Base-by-base conservation (phyloP, 2,888 invertebrate species). In the Girardia tigrina region DNA sequence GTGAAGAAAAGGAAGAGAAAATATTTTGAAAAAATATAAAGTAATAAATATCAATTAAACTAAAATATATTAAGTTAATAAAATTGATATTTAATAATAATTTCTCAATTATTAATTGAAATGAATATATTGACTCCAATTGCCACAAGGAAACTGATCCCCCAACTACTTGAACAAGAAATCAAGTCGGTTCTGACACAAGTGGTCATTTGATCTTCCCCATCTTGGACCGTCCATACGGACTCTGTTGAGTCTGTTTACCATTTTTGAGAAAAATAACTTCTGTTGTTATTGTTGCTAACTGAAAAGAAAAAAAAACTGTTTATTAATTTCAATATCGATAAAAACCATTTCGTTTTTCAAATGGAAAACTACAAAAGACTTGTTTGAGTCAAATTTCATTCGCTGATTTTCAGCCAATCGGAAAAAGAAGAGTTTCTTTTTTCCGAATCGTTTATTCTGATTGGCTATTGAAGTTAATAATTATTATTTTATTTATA, bases 401-500 rank as follows among this genome's bases (percentile, higher is more conserved):
- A 56, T 56, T 56, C 20, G 56, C 4, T 56, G n/a, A 8, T 56
- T 56, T 4, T n/a, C 8, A 56, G n/a, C 56, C 56, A 56, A 56
- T 56, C 56, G n/a, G 56, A 56, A 56, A 56, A 56, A 20, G 56
- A n/a, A 8, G 2, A 56, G n/a, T 56, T 56, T 56, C 56, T 8
- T 56, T 56, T 56, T 56, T n/a, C 56, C 56, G 56, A 56, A 56
- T 56, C 23, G 6, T n/a, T 8, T 56, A n/a, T 56, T n/a, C n/a
- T 56, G n/a, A 56, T 56, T 56, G 56, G 56, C n/a, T 4, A 23
- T 4, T n/a, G n/a, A n/a, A 56, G n/a, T 20, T 20, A 56, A 56
- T 56, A 56, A 56, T 56, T 56, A 56, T 20, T 56, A 56, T 56
- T 56, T 56, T 56, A 56, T 56, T 56, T 56, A 56, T 56, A 56